phyloP scores from a whole-genome alignment of 2,113 vertebrate species.

The Petrocephalus zakoni region DNA sequence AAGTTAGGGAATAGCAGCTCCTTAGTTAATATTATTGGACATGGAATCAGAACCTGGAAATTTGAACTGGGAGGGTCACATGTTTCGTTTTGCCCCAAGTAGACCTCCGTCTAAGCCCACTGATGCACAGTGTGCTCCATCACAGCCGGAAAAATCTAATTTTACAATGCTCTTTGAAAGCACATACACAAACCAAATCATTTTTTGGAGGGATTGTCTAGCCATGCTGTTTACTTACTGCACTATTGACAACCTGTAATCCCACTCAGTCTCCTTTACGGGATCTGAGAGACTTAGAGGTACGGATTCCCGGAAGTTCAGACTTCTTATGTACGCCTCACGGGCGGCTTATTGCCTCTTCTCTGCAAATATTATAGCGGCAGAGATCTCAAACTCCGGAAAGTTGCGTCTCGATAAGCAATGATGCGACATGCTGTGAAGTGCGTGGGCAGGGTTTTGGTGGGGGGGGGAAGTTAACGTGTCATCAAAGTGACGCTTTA shows the following conservation, averaged over 20 bases:
- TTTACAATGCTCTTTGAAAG: not conserved
- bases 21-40: not conserved
- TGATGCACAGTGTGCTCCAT: not conserved
- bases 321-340: not conserved
- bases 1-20: not conserved
- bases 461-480: not conserved
- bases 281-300: not conserved
- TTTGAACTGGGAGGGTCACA: not conserved
- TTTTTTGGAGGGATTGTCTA: constrained; percentile 4
- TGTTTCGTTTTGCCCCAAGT: not conserved
- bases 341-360: not conserved
- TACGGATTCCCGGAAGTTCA: not conserved
- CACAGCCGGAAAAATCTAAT: not conserved
- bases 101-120: too few relatives aligned
- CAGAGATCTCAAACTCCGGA: not conserved
- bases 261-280: not conserved
- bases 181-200: not conserved
- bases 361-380: not conserved
- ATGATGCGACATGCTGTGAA: not conserved
- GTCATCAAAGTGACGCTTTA: not conserved
- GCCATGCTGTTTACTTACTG: not conserved
- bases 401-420: not conserved
- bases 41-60: not conserved
- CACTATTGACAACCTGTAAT: not conserved
- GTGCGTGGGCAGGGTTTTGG: not conserved